These are phyloP conservation scores for Cyaniris semiargus DNA, from an alignment of 2,888 invertebrate genomes.

Conservation along the genomic window DNA sequence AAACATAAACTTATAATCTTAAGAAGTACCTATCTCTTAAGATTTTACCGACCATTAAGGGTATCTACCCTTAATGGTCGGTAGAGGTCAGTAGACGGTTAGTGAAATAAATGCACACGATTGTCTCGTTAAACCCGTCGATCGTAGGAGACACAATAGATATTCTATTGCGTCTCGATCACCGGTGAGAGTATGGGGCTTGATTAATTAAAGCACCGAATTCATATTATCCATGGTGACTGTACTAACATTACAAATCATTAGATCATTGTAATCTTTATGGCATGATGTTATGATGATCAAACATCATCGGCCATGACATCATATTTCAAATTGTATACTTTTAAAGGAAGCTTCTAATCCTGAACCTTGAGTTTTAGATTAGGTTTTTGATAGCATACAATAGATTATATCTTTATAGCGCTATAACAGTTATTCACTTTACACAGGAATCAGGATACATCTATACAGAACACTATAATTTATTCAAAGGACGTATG, in stretches of 20 bases:
- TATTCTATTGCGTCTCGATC: too few relatives aligned
- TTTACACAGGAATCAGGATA: background rate
- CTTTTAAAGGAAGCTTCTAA: constrained; percentile 16
- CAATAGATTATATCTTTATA: background rate
- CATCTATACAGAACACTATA: background rate
- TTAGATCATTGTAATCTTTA: constrained; percentile 9
- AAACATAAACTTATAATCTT: too few relatives aligned
- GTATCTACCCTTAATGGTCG: too few relatives aligned
- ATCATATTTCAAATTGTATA: constrained; percentile 20
- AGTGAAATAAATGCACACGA: too few relatives aligned
- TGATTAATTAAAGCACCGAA: too few relatives aligned
- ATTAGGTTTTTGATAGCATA: constrained; percentile 26
- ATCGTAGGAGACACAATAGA: too few relatives aligned
- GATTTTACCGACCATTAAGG: too few relatives aligned
- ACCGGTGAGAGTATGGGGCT: too few relatives aligned
- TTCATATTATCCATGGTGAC: too few relatives aligned
- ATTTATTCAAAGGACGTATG: background rate
- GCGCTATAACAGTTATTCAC: background rate
- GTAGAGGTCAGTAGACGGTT: too few relatives aligned
- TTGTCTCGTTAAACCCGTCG: too few relatives aligned
- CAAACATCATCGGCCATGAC: background rate
- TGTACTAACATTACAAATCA: background rate
- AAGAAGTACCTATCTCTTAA: too few relatives aligned
- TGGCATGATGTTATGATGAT: background rate
- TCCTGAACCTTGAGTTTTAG: constrained; percentile 6